A percentile compares a stretch with the other conserved stretches of the same genome.
These are phyloP conservation scores for Brachionus angularis DNA, from an alignment of 1,140 invertebrate species.

Conservation along the genomic window DNA sequence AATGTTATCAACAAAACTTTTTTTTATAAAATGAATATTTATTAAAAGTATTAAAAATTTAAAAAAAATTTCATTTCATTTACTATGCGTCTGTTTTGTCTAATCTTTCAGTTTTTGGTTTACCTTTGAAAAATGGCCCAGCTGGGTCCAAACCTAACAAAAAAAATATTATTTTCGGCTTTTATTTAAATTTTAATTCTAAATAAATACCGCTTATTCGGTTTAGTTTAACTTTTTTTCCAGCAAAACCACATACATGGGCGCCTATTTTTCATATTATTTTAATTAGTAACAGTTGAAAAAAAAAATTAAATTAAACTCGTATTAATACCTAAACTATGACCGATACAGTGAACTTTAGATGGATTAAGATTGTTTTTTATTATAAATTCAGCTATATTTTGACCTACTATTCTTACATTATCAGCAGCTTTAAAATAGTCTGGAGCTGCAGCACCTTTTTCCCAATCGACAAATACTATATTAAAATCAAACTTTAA, in stretches of 20 bases:
- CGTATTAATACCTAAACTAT: slow-evolving; percentile 82
- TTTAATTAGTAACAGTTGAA: no score
- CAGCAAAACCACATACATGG: slow-evolving; percentile 71
- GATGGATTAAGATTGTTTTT: slow-evolving; percentile 45
- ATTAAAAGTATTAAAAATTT: no score
- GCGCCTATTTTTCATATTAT: no score
- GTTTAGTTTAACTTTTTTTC: slow-evolving; percentile 74
- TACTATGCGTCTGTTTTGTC: slow-evolving; percentile 80
- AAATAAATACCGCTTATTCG: slow-evolving; percentile 66
- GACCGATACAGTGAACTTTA: slow-evolving; percentile 73
- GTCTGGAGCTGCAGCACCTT: slow-evolving; percentile 25
- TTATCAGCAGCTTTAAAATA: slow-evolving; percentile 69
- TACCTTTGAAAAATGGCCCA: slow-evolving; percentile 80
- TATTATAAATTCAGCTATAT: slow-evolving; percentile 67
- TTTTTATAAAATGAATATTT: not conserved
- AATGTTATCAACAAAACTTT: slow-evolving; percentile 80
- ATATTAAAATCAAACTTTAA: slow-evolving; percentile 29
- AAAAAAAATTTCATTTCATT: no score
- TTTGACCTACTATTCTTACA: slow-evolving; percentile 73
- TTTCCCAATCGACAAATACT: slow-evolving; percentile 20
- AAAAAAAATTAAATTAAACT: not conserved
- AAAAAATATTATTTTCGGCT: not conserved
- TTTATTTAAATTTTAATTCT: slow-evolving; percentile 50
- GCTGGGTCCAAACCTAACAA: slow-evolving; percentile 72
- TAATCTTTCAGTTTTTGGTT: slow-evolving; percentile 73